Conservation (phyloP, 2,888 invertebrate genomes). For the Scaptomyza polygonia region DNA sequence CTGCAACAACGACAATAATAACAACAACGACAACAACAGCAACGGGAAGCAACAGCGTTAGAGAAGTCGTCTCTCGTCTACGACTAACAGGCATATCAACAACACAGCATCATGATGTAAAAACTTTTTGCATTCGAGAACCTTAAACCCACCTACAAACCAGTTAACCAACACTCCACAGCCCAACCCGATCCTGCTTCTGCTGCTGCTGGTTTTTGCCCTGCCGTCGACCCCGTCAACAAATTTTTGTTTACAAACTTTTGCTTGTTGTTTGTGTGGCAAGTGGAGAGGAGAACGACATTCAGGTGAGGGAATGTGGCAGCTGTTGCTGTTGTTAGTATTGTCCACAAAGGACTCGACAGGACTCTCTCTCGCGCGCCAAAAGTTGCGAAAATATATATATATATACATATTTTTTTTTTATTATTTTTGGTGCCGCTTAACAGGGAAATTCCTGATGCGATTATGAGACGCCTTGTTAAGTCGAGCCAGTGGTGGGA, state of each 20-base stretch:
- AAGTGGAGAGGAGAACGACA: not conserved
- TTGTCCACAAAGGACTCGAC: slow-evolving; percentile 68
- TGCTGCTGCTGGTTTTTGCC: slow-evolving; percentile 15
- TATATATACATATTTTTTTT: too few species aligned
- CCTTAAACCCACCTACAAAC: slow-evolving; percentile 55
- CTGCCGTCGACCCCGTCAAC: slow-evolving; percentile 58
- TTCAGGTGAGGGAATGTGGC: slow-evolving; percentile 22
- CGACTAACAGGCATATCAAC: slow-evolving; percentile 69
- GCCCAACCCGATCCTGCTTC: not conserved
- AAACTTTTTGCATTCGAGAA: slow-evolving; percentile 69
- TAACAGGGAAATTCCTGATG: slow-evolving; percentile 76
- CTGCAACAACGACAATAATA: slow-evolving; percentile 70
- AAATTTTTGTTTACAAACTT: slow-evolving; percentile 82
- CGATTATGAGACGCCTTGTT: slow-evolving; percentile 75
- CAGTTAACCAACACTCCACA: slow-evolving; percentile 32
- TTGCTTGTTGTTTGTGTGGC: slow-evolving; percentile 72
- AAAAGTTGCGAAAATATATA: slow-evolving; percentile 64
- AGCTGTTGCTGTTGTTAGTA: slow-evolving; percentile 54
- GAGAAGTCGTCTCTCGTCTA: slow-evolving; percentile 20
- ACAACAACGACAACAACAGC: slow-evolving; percentile 50
- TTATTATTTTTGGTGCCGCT: slow-evolving; percentile 41
- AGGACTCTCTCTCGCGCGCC: slow-evolving; percentile 50
- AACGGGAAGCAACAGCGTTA: slow-evolving; percentile 30
- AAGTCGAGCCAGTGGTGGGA: slow-evolving; percentile 46
- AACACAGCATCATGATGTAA: slow-evolving; percentile 80